These are phyloP conservation scores for Bergia sp. DNA, from an alignment of 92 coral and sea anemone genomes.

Conservation along the genomic window DNA sequence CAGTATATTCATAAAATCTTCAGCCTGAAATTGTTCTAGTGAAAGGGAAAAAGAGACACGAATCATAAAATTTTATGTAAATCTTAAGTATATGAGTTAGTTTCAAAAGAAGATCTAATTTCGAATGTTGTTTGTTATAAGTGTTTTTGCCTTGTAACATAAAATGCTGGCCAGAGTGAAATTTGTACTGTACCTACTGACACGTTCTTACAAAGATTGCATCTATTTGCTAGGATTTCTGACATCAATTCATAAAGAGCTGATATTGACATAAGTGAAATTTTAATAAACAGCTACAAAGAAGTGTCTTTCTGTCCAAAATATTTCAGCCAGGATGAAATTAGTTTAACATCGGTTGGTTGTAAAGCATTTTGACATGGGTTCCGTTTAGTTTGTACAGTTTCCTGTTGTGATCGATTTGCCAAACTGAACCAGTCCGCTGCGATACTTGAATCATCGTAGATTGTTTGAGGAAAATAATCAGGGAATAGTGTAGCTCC, in stretches of 20 bases:
- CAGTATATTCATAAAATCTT: no score
- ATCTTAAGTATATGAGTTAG: no score
- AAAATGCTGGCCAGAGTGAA: no score
- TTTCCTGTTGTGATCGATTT: not conserved
- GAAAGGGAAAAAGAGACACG: no score
- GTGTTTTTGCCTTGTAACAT: no score
- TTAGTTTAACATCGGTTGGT: conserved; percentile 9
- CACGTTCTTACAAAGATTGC: no score
- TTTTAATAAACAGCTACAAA: not conserved
- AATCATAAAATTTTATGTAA: no score
- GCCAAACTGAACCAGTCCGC: not conserved
- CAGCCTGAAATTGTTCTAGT: no score
- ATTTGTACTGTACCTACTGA: no score
- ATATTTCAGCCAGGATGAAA: conserved; percentile 37
- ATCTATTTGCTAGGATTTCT: not conserved
- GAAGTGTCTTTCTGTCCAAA: conserved; percentile 35
- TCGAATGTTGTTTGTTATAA: no score
- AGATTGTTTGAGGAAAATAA: conserved; percentile 31
- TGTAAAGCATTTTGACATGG: not conserved
- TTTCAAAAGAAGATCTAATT: no score
- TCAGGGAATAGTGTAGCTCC: conserved; percentile 30
- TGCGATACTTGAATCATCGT: not conserved
- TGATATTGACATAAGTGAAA: not conserved
- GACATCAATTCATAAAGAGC: no score
- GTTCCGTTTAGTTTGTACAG: not conserved